Percentiles rank a stretch among this genome's conserved stretches.
phyloP scores from a whole-genome alignment of 2,797 vertebrate genomes.

The Labeo calbasu region DNA sequence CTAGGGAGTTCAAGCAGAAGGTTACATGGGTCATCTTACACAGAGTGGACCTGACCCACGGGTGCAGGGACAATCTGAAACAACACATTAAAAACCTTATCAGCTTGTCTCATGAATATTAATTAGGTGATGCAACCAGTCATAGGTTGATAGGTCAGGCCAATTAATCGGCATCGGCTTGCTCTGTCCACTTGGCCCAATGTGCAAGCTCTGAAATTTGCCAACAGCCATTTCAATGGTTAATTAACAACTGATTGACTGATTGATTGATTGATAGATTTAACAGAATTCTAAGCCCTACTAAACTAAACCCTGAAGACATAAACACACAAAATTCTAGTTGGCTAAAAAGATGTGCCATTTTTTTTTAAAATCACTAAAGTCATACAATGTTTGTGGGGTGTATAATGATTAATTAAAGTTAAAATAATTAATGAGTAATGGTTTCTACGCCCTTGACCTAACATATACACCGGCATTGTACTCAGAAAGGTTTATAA shows the following conservation, averaged over 20 bases:
- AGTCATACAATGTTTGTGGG: too few relatives aligned
- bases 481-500: constrained; percentile 17
- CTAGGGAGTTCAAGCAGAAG: not conserved
- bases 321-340: too few relatives aligned
- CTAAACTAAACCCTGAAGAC: too few relatives aligned
- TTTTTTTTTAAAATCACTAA: too few relatives aligned
- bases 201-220: not conserved
- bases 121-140: not conserved
- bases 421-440: constrained; percentile 13
- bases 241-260: not conserved
- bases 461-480: constrained; percentile 17
- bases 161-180: not conserved
- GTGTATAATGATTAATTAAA: not conserved
- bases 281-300: too few relatives aligned
- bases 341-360: too few relatives aligned
- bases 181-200: not conserved
- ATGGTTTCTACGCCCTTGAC: not conserved
- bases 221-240: not conserved
- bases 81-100: constrained; percentile 12
- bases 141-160: constrained; percentile 17
- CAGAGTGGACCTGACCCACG: constrained; percentile 22
- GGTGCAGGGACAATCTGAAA: constrained; percentile 10
- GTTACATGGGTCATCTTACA: constrained; percentile 28
- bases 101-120: constrained; percentile 31
- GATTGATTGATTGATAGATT: too few relatives aligned